Evolutionary conservation across 37 sponge, comb jelly and placozoan genomes (phyloP).

Genomic region (Halichondria panicea): DNA sequence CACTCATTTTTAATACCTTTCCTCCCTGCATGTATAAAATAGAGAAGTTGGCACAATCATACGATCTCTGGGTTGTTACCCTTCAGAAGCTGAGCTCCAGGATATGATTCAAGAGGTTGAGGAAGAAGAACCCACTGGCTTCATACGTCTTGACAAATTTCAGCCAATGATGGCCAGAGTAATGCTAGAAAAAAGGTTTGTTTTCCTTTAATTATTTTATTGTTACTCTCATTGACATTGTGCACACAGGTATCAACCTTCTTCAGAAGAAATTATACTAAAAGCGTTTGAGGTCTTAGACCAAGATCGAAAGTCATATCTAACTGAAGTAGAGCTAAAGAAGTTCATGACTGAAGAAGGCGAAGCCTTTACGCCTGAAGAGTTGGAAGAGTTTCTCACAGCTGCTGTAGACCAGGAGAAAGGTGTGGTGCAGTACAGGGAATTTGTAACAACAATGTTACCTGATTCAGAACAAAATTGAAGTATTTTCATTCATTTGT

Average conservation of each 20-base stretch:
- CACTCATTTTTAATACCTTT: neutral
- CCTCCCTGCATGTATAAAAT: neutral
- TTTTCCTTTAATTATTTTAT: neutral
- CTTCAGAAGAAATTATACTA: constrained; percentile 56
- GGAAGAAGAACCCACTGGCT: constrained; percentile 97
- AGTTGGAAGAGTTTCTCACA: constrained; percentile 88
- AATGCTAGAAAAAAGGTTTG: constrained; percentile 78
- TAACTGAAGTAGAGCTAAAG: constrained; percentile 81
- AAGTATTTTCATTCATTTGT: no score
- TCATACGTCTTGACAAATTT: constrained; percentile 84
- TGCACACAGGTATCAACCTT: constrained; percentile 61
- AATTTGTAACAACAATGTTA: constrained; percentile 77
- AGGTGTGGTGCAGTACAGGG: constrained; percentile 62
- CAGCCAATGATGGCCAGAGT: constrained; percentile 88
- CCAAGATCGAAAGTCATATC: constrained; percentile 74
- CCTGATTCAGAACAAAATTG: constrained; percentile 54
- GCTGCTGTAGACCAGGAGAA: constrained; percentile 84
- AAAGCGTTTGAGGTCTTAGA: constrained; percentile 77
- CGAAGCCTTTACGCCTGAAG: constrained; percentile 64
- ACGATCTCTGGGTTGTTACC: constrained; percentile 84
- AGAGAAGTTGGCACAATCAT: constrained; percentile 89
- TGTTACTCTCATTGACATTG: neutral
- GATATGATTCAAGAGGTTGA: constrained; percentile 90
- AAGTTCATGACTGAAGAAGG: constrained; percentile 82
- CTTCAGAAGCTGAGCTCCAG: constrained; percentile 76